Percentiles rank a stretch among this genome's conserved stretches.
phyloP scores from a whole-genome alignment of 1,140 invertebrate genomes.

The Tetragonula clypearis region DNA sequence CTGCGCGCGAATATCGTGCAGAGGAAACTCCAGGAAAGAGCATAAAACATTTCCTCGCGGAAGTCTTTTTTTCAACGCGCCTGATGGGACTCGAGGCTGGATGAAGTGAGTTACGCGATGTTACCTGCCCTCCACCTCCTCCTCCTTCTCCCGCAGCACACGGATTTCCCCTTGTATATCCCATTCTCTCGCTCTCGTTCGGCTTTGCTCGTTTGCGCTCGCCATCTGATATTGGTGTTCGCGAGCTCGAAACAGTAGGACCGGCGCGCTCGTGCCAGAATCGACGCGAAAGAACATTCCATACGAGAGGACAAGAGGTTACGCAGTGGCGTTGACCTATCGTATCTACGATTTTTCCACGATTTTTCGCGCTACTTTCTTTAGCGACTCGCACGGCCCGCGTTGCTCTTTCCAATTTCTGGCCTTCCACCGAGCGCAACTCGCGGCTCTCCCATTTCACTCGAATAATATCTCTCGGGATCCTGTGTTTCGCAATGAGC shows the following conservation, averaged over 20 bases:
- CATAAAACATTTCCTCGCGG: constrained; percentile 40
- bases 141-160: not conserved
- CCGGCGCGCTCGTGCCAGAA: not conserved
- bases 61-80: constrained; percentile 38
- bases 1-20: not conserved
- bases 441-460: not conserved
- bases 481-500: not conserved
- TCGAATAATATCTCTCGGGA: too few species aligned
- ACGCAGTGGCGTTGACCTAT: constrained; percentile 44
- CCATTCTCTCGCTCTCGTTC: not conserved
- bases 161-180: constrained; percentile 24
- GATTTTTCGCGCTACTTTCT: not conserved
- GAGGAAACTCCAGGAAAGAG: not conserved
- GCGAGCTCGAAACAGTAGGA: not conserved
- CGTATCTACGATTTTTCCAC: not conserved
- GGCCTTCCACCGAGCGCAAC: not conserved
- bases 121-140: constrained; percentile 8
- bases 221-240: not conserved
- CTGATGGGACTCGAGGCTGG: constrained; percentile 24
- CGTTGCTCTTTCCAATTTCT: not conserved
- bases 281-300: constrained; percentile 50
- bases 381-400: too few species aligned
- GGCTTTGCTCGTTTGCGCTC: constrained; percentile 17
- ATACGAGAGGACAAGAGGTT: constrained; percentile 36
- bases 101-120: constrained; percentile 46